Percentiles rank a stretch among this genome's conserved stretches.
Conservation (phyloP, 2,113 vertebrate genomes). For the Callionymus lyra region DNA sequence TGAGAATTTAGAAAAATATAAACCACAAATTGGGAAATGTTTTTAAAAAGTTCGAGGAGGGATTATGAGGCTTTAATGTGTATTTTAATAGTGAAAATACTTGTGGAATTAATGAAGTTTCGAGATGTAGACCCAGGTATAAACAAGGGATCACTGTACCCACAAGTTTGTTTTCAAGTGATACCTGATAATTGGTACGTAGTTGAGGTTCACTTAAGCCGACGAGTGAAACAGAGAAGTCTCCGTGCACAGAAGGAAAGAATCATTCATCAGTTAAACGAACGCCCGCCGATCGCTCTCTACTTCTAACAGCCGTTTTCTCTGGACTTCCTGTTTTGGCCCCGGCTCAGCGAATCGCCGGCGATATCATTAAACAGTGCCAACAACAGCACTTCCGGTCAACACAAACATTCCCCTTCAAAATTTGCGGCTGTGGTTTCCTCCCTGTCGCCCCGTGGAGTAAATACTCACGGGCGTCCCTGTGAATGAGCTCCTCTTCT, state of each 20-base stretch:
- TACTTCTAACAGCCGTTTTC: conserved; percentile 30
- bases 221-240: not conserved
- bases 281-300: conserved; percentile 32
- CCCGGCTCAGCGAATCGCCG: conserved; percentile 33
- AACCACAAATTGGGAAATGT: too few relatives aligned
- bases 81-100: too few relatives aligned
- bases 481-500: conserved; percentile 9
- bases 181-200: not conserved
- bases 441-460: conserved; percentile 17
- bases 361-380: conserved; percentile 35
- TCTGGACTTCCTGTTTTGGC: conserved; percentile 51
- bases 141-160: too few relatives aligned
- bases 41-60: too few relatives aligned
- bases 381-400: conserved; percentile 51
- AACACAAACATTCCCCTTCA: conserved; percentile 43
- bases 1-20: too few relatives aligned
- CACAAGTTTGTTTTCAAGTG: too few relatives aligned
- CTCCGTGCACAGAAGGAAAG: conserved; percentile 40
- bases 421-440: conserved; percentile 47
- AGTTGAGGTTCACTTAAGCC: not conserved
- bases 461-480: conserved; percentile 11
- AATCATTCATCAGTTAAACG: conserved; percentile 53
- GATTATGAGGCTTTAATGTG: too few relatives aligned
- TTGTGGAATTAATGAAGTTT: too few relatives aligned
- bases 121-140: too few relatives aligned